Percentiles rank a stretch among this genome's conserved stretches.
Conservation (phyloP, 2,113 vertebrate genomes). For the Todiramphus chloris region DNA sequence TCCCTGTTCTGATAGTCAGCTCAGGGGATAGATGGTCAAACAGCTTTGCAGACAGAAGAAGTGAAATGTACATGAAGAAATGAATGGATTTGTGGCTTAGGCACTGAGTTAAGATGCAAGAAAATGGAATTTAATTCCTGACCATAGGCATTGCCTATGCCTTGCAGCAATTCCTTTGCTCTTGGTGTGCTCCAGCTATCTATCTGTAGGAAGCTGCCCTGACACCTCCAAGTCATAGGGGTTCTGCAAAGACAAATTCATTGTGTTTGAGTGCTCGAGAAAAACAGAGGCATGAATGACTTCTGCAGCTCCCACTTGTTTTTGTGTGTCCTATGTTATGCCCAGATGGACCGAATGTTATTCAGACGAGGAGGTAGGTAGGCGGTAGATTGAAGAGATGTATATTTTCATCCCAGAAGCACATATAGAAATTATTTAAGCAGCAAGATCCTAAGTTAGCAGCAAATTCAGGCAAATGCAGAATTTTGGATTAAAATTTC, state of each 20-base stretch:
- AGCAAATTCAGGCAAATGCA: background rate
- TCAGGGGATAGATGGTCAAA: background rate
- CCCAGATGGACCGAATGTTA: background rate
- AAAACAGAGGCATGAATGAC: background rate
- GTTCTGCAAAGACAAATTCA: background rate
- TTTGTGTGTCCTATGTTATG: background rate
- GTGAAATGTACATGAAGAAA: background rate
- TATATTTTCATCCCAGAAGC: background rate
- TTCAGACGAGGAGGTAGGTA: background rate
- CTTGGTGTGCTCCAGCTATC: background rate
- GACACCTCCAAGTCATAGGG: background rate
- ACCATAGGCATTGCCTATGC: background rate
- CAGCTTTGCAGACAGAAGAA: background rate
- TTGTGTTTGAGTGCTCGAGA: background rate
- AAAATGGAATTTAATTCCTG: background rate
- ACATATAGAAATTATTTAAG: background rate
- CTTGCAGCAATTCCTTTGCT: background rate
- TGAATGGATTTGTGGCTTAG: background rate
- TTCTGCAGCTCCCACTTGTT: background rate
- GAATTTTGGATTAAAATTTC: background rate
- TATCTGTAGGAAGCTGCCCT: background rate
- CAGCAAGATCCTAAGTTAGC: background rate
- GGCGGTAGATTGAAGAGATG: background rate
- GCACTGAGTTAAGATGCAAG: background rate
- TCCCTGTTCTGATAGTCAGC: background rate